phyloP scores from a whole-genome alignment of 2,113 vertebrate genomes.

The Calidris pygmaea region DNA sequence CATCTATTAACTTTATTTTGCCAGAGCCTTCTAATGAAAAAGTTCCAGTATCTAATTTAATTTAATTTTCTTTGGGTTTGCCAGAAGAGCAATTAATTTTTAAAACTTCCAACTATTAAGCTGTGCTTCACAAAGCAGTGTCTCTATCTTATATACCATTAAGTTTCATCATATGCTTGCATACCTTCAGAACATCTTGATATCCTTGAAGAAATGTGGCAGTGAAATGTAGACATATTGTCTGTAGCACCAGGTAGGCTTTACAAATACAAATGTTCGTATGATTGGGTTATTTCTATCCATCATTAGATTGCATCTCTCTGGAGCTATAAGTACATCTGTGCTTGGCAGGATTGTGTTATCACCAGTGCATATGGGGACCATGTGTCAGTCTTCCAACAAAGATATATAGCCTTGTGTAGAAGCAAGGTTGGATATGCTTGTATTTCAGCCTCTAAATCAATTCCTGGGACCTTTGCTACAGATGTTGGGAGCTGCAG shows the following conservation, averaged over 20 bases:
- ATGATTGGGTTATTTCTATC: slow-evolving; percentile 58
- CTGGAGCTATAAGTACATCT: slow-evolving; percentile 60
- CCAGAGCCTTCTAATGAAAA: slow-evolving; percentile 74
- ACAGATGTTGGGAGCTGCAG: slow-evolving; percentile 70
- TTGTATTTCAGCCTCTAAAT: slow-evolving; percentile 76
- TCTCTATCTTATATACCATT: slow-evolving; percentile 58
- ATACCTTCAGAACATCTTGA: slow-evolving; percentile 70
- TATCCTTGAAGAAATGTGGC: slow-evolving; percentile 64
- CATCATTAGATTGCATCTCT: slow-evolving; percentile 65
- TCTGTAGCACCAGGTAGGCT: slow-evolving; percentile 26
- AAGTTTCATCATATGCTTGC: slow-evolving; percentile 64
- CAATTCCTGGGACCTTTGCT: slow-evolving; percentile 66
- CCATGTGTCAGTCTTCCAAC: slow-evolving; percentile 71
- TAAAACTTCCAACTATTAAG: slow-evolving; percentile 59
- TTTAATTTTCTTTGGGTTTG: slow-evolving; percentile 68
- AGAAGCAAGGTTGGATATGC: slow-evolving; percentile 58
- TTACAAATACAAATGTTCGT: slow-evolving; percentile 62
- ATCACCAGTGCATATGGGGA: slow-evolving; percentile 67
- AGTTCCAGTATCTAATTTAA: slow-evolving; percentile 74
- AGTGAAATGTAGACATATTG: slow-evolving; percentile 29
- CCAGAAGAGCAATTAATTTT: slow-evolving; percentile 78
- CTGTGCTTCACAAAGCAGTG: slow-evolving; percentile 58
- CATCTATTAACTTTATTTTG: slow-evolving; percentile 69
- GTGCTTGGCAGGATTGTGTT: slow-evolving; percentile 54
- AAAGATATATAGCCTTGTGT: slow-evolving; percentile 67